Percentiles rank a stretch among this genome's conserved stretches.
Conservation (phyloP, 2,113 vertebrate genomes). For the Menura novaehollandiae region DNA sequence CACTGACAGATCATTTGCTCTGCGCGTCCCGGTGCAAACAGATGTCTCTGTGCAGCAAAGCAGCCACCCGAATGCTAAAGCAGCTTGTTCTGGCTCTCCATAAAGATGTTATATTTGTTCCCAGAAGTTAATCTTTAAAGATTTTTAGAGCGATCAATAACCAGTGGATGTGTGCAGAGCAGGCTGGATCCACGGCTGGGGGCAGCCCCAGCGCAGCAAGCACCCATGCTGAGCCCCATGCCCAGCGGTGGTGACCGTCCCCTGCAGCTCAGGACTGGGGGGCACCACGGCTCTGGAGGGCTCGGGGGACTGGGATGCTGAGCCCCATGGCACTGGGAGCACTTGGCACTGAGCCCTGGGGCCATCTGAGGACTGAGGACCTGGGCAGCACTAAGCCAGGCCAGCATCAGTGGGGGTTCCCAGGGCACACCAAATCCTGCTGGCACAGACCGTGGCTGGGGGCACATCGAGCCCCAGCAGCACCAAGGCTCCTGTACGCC, state of each 20-base stretch:
- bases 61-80: constrained; percentile 57
- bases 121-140: constrained; percentile 64
- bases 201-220: not conserved
- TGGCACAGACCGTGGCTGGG: not conserved
- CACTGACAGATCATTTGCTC: not conserved
- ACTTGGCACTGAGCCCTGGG: not conserved
- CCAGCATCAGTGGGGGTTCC: fast-evolving
- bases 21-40: not conserved
- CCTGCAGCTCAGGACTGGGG: fast-evolving
- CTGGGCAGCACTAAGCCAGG: not conserved
- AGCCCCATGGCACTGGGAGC: not conserved
- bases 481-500: fast-evolving
- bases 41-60: constrained; percentile 21
- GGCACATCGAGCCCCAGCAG: fast-evolving
- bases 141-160: constrained; percentile 56
- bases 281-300: fast-evolving
- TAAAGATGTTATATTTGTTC: constrained; percentile 52
- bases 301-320: not conserved
- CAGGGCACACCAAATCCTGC: not conserved
- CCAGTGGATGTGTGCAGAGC: not conserved
- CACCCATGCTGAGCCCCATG: fast-evolving
- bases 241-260: not conserved
- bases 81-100: constrained; percentile 22
- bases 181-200: not conserved
- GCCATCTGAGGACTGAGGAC: not conserved